These are phyloP conservation scores for Acheta domesticus DNA, from an alignment of 2,888 invertebrate genomes.

Conservation along the genomic window DNA sequence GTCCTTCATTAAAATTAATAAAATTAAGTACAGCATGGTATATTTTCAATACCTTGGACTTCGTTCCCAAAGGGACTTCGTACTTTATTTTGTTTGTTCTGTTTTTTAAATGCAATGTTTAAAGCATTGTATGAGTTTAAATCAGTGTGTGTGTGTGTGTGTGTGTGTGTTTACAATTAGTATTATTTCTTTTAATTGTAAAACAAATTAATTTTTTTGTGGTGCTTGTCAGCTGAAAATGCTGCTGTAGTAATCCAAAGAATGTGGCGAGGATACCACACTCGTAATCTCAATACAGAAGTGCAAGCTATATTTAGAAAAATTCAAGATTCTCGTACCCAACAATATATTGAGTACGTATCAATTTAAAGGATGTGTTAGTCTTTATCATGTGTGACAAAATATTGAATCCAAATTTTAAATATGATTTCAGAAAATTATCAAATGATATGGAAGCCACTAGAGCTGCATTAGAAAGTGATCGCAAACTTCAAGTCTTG, in stretches of 20 bases:
- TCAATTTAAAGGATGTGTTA: conserved; percentile 18
- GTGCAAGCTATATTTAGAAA: conserved; percentile 62
- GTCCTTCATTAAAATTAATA: no score
- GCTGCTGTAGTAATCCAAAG: conserved; percentile 80
- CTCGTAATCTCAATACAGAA: conserved; percentile 68
- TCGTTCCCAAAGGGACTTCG: no score
- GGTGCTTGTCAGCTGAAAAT: conserved; percentile 27
- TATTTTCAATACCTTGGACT: no score
- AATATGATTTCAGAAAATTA: conserved; percentile 57
- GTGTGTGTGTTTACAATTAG: no score
- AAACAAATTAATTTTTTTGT: no score
- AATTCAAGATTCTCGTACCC: conserved; percentile 71
- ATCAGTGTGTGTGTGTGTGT: no score
- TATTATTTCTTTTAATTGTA: no score
- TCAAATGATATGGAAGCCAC: conserved; percentile 82
- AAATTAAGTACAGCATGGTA: no score
- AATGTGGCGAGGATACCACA: conserved; percentile 80
- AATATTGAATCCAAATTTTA: background rate
- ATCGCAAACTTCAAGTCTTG: conserved; percentile 77
- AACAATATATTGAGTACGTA: conserved; percentile 77
- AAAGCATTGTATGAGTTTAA: no score
- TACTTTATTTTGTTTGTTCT: no score
- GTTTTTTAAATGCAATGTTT: no score
- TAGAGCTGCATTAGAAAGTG: conserved; percentile 78
- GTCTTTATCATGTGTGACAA: background rate